A percentile compares a stretch with the other conserved stretches of the same genome.
These are phyloP conservation scores for Varecia variegata DNA, from an alignment of 2,797 vertebrate species.

Conservation along the genomic window DNA sequence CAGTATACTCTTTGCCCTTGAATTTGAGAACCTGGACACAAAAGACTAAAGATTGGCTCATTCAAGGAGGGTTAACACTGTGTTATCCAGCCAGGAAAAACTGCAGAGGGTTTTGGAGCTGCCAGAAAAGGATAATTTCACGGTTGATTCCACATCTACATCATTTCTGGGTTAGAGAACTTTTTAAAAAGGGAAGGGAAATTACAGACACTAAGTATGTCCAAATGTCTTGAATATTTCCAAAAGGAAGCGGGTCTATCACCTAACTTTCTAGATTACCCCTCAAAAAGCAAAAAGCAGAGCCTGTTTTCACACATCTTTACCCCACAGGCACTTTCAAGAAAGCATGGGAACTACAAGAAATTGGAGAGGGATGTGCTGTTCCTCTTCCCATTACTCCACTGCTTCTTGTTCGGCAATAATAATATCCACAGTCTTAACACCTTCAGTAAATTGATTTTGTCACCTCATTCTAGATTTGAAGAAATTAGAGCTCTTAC, in stretches of 20 bases:
- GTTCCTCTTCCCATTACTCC: background rate
- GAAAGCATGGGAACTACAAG: background rate
- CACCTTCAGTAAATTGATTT: background rate
- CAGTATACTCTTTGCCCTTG: background rate
- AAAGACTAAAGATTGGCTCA: background rate
- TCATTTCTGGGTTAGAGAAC: background rate
- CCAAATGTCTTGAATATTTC: background rate
- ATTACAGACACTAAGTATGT: background rate
- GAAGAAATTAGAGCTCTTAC: background rate
- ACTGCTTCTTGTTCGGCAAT: background rate
- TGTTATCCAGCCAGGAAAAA: background rate
- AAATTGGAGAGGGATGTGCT: background rate
- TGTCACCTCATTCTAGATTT: background rate
- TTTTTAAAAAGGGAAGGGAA: conserved; percentile 11
- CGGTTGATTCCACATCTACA: background rate
- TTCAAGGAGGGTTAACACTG: background rate
- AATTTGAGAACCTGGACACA: background rate
- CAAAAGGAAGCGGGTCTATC: background rate
- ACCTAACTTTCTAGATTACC: background rate
- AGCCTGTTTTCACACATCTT: background rate
- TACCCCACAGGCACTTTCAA: background rate
- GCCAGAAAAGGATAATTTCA: conserved; percentile 34
- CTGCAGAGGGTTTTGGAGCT: background rate
- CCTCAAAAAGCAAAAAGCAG: background rate
- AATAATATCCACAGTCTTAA: background rate